These are phyloP conservation scores for Heliconius nattereri DNA, from an alignment of 1,140 invertebrate genomes.

Conservation along the genomic window DNA sequence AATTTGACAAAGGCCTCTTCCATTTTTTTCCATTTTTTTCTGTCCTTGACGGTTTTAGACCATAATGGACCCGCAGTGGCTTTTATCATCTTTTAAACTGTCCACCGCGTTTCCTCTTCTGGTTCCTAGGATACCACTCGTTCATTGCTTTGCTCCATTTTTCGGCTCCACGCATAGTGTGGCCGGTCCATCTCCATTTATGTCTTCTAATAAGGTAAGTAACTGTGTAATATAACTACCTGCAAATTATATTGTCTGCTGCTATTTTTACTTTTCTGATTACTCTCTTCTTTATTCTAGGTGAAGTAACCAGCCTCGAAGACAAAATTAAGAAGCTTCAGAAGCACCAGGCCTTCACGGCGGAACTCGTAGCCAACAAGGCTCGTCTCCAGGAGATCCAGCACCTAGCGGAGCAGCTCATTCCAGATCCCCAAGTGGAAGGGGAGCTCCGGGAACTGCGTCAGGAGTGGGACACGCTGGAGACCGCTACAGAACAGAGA, in stretches of 20 bases:
- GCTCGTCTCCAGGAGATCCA: constrained; percentile 92
- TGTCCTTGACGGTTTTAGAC: too few relatives aligned
- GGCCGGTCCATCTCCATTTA: too few relatives aligned
- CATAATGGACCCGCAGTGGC: too few relatives aligned
- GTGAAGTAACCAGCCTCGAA: constrained; percentile 89
- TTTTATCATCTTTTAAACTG: too few relatives aligned
- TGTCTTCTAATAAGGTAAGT: too few relatives aligned
- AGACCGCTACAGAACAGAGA: constrained; percentile 88
- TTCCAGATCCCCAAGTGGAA: constrained; percentile 88
- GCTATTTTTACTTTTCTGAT: too few relatives aligned
- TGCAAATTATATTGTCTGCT: background rate
- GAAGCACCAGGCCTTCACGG: constrained; percentile 98
- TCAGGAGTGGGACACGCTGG: constrained; percentile 83
- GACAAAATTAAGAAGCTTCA: constrained; percentile 98
- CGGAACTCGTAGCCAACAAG: constrained; percentile 95
- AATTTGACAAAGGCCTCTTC: too few relatives aligned
- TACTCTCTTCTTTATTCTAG: constrained; percentile 61
- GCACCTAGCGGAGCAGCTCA: constrained; percentile 85
- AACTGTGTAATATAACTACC: background rate
- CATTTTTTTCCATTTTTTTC: too few relatives aligned
- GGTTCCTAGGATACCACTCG: too few relatives aligned
- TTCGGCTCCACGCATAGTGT: too few relatives aligned
- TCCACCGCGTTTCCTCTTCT: too few relatives aligned
- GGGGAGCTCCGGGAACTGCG: constrained; percentile 84
- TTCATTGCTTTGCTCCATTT: too few relatives aligned